phyloP scores from a whole-genome alignment of 2,113 vertebrate genomes.

The Herpailurus yagouaroundi region DNA sequence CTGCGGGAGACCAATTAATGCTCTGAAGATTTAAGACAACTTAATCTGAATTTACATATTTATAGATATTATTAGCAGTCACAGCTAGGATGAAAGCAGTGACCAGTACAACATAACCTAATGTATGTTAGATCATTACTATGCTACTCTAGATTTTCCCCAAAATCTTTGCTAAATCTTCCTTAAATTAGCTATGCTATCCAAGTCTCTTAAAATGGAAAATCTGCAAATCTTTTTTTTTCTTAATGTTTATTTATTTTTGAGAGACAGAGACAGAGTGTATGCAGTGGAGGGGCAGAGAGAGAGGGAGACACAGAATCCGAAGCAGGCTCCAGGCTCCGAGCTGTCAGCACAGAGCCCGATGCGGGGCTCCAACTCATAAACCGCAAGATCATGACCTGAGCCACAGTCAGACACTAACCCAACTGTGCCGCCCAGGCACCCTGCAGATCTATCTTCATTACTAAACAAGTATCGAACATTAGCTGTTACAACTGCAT shows the following conservation, averaged over 20 bases:
- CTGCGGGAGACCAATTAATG: background rate
- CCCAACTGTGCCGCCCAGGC: no score
- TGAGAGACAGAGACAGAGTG: no score
- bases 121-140: background rate
- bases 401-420: no score
- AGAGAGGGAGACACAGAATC: no score
- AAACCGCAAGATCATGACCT: no score
- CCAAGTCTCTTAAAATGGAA: background rate
- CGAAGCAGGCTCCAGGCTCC: no score
- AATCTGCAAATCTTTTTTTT: no score
- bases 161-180: background rate
- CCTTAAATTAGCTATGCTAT: background rate
- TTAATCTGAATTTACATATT: background rate
- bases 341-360: no score
- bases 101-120: background rate
- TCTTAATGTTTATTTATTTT: no score
- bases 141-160: background rate
- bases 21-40: background rate
- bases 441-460: background rate
- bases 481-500: fast-evolving
- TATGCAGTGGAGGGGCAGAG: no score
- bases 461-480: background rate
- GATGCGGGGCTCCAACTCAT: no score
- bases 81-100: background rate
- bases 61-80: background rate